phyloP scores from a whole-genome alignment of 1,140 invertebrate genomes.

The Wasmannia auropunctata region DNA sequence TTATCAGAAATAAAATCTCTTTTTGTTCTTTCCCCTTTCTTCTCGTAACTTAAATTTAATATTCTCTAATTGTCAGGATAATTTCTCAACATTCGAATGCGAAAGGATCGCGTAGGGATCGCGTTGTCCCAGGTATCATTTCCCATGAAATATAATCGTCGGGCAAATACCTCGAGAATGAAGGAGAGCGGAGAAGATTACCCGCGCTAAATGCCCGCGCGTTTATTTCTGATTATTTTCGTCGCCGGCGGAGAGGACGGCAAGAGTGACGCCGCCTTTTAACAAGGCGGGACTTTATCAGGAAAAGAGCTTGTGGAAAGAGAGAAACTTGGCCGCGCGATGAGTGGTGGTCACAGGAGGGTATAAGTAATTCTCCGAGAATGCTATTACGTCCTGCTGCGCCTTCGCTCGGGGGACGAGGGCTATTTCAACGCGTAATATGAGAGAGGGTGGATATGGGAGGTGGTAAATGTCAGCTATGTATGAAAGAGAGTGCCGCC shows the following conservation, averaged over 20 bases:
- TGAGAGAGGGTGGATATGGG: conserved; percentile 67
- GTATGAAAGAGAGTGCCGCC: conserved; percentile 64
- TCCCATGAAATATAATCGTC: background rate
- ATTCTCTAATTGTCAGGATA: background rate
- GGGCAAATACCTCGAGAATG: background rate
- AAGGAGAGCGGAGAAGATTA: background rate
- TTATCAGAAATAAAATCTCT: background rate
- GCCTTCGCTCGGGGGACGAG: conserved; percentile 73
- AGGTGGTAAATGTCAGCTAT: conserved; percentile 76
- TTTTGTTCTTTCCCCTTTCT: background rate
- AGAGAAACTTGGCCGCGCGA: conserved; percentile 75
- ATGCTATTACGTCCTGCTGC: conserved; percentile 77
- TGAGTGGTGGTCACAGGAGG: conserved; percentile 71
- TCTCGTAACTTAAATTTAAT: background rate
- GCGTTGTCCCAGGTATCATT: background rate
- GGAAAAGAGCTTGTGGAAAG: conserved; percentile 47
- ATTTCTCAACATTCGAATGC: background rate
- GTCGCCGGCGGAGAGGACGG: background rate
- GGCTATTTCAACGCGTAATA: conserved; percentile 77
- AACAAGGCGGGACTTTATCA: conserved; percentile 58
- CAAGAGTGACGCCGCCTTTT: conserved; percentile 38
- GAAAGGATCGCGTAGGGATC: background rate
- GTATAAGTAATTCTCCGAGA: conserved; percentile 78
- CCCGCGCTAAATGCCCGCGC: conserved; percentile 12
- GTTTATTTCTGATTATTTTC: conserved; percentile 51